Base-by-base conservation (phyloP, 2,888 invertebrate species). In the Chelonus formosanus region DNA sequence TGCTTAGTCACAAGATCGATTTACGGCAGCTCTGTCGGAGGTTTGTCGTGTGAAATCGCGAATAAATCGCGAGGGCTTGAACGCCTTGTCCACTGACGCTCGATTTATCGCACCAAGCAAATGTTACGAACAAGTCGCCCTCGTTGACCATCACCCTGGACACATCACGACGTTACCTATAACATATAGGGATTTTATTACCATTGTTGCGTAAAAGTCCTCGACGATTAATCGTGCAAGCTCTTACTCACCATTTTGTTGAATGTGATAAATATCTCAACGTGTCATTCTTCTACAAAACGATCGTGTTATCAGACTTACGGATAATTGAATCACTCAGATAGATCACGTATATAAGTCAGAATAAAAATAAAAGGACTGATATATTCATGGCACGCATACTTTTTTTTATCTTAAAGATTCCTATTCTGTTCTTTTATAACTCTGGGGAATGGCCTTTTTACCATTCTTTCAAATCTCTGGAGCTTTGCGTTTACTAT, bases 51-150 rank as follows among this genome's bases (percentile, higher is more conserved):
- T 50, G 53, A 72, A 69, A 72, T 69, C 67, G 68, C 65, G 64
- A 63, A 71, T 70, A 64, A 70, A 70, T 71, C 67, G 71, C 64
- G 62, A 59, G 40, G 40, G 52, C 52, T 32, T n/a, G 35, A 34
- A n/a, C 32, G 35, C 47, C 47, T 45, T 20, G 66, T 64, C 47
- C 57, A 60, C 58, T 65, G 63, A 65, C 53, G 53, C 69, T 65
- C 65, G 69, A 71, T 71, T 69, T 69, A 71, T 71, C 67, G 68
- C 59, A 66, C 71, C 66, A 63, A 47, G 63, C 67, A 58, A 58
- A 67, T 67, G 67, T 64, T 57, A 56, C 60, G 61, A 63, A 45
- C 34, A 34, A 45, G 32, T 45, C n/a, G 47, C 45, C 32, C 34
- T 44, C 47, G n/a, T n/a, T 34, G 34, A 45, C 45, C 56, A 40